These are phyloP conservation scores for Drosophila mauritiana DNA, from an alignment of 1,140 invertebrate species.

Conservation along the genomic window DNA sequence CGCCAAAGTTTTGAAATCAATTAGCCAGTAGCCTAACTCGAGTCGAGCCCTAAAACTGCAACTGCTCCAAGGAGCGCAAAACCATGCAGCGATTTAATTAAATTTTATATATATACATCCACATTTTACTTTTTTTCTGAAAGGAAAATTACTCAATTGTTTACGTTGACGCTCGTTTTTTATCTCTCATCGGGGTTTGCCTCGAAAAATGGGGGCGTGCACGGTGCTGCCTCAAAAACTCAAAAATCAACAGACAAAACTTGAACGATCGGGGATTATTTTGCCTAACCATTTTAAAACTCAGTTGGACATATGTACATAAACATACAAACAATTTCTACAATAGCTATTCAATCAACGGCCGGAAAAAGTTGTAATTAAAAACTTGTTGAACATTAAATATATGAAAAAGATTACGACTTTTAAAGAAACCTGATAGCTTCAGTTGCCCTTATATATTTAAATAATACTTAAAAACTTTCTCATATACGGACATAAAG, in stretches of 20 bases:
- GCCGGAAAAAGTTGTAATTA: background rate
- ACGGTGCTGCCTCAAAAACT: constrained; percentile 22
- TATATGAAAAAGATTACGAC: too few relatives aligned
- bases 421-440: too few relatives aligned
- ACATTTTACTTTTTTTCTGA: constrained; percentile 8
- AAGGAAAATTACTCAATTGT: constrained; percentile 67
- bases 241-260: constrained; percentile 2
- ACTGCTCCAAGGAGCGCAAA: constrained; percentile 8
- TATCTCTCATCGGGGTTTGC: constrained; percentile 54
- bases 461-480: too few relatives aligned
- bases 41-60: constrained; percentile 39
- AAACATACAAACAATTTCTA: constrained; percentile 8
- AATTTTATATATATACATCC: background rate
- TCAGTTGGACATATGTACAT: constrained; percentile 22
- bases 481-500: too few relatives aligned
- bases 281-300: constrained; percentile 49
- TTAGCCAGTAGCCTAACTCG: constrained; percentile 40
- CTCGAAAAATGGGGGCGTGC: constrained; percentile 28
- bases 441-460: too few relatives aligned
- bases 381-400: background rate
- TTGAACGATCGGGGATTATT: constrained; percentile 15
- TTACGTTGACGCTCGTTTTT: constrained; percentile 29
- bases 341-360: constrained; percentile 61
- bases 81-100: constrained; percentile 14
- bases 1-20: constrained; percentile 54